Evolutionary conservation across 1,140 invertebrate species (phyloP).

Genomic region (Cotesia vestalis): DNA sequence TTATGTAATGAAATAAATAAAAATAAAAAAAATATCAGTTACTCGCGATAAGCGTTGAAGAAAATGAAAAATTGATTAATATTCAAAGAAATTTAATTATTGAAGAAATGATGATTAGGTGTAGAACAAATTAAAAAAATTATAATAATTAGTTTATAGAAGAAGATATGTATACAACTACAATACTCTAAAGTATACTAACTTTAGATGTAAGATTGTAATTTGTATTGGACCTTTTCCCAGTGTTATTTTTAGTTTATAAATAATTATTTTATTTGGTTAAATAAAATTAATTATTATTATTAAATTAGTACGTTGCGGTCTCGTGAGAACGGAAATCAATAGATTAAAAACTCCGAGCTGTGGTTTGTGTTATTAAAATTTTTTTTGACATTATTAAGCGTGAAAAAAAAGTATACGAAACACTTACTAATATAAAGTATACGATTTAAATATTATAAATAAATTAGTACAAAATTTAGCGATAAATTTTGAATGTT

Average conservation of each 20-base stretch:
- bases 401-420: conserved; percentile 28
- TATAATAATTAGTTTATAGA: conserved; percentile 7
- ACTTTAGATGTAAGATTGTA: conserved; percentile 45
- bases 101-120: neutral
- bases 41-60: conserved; percentile 29
- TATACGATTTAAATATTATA: conserved; percentile 31
- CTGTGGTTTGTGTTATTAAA: conserved; percentile 28
- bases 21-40: too few species aligned
- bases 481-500: neutral
- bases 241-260: neutral
- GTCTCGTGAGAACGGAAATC: conserved; percentile 19
- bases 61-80: neutral
- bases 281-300: neutral
- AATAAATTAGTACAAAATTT: conserved; percentile 30
- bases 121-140: conserved; percentile 10
- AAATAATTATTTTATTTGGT: neutral
- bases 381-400: conserved; percentile 6
- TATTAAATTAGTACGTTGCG: neutral
- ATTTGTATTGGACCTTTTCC: conserved; percentile 3
- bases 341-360: conserved; percentile 18
- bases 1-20: too few species aligned
- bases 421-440: conserved; percentile 14
- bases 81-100: neutral
- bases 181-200: conserved; percentile 62
- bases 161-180: conserved; percentile 55